These are phyloP conservation scores for Aleadryas rufinucha DNA, from an alignment of 2,113 vertebrate genomes.

Conservation along the genomic window DNA sequence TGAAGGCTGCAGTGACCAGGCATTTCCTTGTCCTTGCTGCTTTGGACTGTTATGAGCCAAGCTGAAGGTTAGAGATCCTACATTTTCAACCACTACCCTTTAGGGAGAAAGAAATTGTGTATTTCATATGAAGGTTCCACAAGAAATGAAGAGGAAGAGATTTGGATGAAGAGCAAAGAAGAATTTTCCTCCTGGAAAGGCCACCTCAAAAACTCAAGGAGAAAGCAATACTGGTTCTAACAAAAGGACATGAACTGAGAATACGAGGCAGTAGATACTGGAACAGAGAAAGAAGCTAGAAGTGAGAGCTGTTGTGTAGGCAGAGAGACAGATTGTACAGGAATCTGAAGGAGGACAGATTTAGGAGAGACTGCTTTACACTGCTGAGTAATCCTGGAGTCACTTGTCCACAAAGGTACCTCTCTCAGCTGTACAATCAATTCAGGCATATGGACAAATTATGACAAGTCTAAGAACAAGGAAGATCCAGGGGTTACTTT, in stretches of 20 bases:
- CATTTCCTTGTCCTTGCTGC: not conserved
- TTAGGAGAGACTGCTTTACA: not conserved
- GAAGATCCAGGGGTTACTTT: not conserved
- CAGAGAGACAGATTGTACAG: conserved; percentile 17
- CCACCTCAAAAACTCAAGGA: not conserved
- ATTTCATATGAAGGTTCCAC: not conserved
- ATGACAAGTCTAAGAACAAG: not conserved
- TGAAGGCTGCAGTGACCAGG: not conserved
- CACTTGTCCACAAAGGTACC: not conserved
- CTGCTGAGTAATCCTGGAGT: conserved; percentile 12
- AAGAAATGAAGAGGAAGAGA: not conserved
- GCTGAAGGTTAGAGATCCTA: not conserved
- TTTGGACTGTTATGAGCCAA: not conserved
- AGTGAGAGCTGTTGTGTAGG: not conserved
- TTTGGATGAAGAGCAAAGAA: not conserved
- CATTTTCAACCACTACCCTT: not conserved
- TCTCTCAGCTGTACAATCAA: not conserved
- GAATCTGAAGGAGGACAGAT: conserved; percentile 16
- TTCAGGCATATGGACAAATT: not conserved
- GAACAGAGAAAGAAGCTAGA: not conserved
- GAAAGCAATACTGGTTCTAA: not conserved
- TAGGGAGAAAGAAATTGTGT: not conserved
- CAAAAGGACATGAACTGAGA: not conserved
- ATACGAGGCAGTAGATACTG: not conserved
- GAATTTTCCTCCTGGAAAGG: not conserved